Percentiles rank a stretch among this genome's conserved stretches.
Conservation (phyloP, 1,140 invertebrate species). For the Drosophila ercepeae region DNA sequence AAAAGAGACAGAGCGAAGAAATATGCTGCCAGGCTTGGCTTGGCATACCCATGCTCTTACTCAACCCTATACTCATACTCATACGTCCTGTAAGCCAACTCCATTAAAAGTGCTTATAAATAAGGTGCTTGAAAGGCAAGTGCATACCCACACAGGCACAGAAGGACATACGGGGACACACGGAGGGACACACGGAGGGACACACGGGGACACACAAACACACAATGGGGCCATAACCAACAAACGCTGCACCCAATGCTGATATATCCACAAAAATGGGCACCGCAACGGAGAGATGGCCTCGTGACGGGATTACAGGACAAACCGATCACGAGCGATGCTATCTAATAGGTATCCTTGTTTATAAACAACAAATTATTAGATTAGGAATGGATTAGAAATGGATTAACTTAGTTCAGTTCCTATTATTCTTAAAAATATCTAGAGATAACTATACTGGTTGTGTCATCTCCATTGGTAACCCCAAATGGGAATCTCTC, state of each 20-base stretch:
- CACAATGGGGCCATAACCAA: slow-evolving; percentile 72
- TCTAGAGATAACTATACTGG: background rate
- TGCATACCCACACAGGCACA: slow-evolving; percentile 51
- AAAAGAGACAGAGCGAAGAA: slow-evolving; percentile 29
- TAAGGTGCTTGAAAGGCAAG: slow-evolving; percentile 81
- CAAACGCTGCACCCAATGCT: slow-evolving; percentile 72
- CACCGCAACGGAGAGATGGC: slow-evolving; percentile 16
- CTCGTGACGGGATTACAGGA: slow-evolving; percentile 25
- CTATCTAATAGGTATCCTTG: too few species aligned
- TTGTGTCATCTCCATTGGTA: slow-evolving; percentile 20
- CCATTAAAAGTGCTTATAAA: slow-evolving; percentile 82
- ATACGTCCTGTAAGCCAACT: slow-evolving; percentile 72
- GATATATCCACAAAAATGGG: slow-evolving; percentile 43
- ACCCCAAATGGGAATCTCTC: slow-evolving; percentile 10
- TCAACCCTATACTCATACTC: background rate
- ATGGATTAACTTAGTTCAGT: too few species aligned
- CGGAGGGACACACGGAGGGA: slow-evolving; percentile 5
- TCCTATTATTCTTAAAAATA: background rate
- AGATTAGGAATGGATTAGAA: too few species aligned
- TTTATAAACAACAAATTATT: too few species aligned
- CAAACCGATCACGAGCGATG: slow-evolving; percentile 5
- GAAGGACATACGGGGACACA: slow-evolving; percentile 12
- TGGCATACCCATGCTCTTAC: slow-evolving; percentile 15
- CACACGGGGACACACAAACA: slow-evolving; percentile 9
- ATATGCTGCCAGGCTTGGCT: slow-evolving; percentile 37